Evolutionary conservation across 1,140 invertebrate species (phyloP).

Genomic region (Doryteuthis pealeii): DNA sequence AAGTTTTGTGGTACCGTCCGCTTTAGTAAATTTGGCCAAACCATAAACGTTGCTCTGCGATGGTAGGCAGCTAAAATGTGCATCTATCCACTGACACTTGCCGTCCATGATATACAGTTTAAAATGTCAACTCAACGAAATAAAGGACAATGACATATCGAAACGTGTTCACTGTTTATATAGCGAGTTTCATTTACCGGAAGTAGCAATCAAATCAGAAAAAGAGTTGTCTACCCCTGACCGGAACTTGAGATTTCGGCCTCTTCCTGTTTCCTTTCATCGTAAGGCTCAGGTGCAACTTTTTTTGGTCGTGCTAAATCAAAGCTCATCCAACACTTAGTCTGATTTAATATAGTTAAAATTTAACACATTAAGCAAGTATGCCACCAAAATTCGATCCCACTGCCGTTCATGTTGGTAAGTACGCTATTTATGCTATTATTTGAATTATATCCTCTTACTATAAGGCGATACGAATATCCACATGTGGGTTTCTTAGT

Average conservation of each 20-base stretch:
- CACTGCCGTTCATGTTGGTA: conserved; percentile 93
- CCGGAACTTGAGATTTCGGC: neutral
- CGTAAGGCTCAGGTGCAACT: conserved; percentile 40
- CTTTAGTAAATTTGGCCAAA: conserved; percentile 64
- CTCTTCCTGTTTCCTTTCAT: conserved; percentile 17
- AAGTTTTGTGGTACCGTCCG: conserved; percentile 65
- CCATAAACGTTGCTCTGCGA: conserved; percentile 74
- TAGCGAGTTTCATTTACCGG: conserved; percentile 34
- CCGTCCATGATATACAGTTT: conserved; percentile 13
- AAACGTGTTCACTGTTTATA: too few relatives aligned
- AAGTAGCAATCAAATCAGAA: too few relatives aligned
- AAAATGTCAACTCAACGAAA: too few relatives aligned
- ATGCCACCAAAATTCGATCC: conserved; percentile 89
- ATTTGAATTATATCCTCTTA: neutral
- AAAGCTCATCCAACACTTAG: conserved; percentile 51
- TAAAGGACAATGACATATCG: too few relatives aligned
- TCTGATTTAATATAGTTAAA: conserved; percentile 17
- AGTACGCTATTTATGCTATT: conserved; percentile 51
- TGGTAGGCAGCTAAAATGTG: conserved; percentile 69
- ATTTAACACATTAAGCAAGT: conserved; percentile 32
- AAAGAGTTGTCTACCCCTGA: neutral
- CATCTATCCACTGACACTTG: conserved; percentile 60
- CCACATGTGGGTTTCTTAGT: too few relatives aligned
- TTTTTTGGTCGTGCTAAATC: conserved; percentile 45
- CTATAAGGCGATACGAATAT: too few relatives aligned